Base-by-base conservation (phyloP, 2,797 vertebrate genomes). In the Martes flavigula region DNA sequence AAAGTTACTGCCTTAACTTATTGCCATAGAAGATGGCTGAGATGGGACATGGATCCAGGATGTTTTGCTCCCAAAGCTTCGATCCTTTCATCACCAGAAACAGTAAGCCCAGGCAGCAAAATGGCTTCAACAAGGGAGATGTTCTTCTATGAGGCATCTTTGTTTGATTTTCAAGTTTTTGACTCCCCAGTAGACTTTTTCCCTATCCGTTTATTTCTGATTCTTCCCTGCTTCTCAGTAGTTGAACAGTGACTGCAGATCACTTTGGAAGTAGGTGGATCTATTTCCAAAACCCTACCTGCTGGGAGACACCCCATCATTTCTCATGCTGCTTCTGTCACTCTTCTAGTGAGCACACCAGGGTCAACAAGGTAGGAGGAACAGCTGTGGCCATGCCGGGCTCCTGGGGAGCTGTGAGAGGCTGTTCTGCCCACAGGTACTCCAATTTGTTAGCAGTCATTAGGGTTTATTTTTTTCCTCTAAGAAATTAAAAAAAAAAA, bases 201-300 rank as follows among this genome's bases (percentile, higher is more conserved):
- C 46, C n/a, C n/a, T 12, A 48, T 54, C 51, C 38, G 38, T 92
- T 85, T 90, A 86, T 90, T 97, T 96, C 82, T 89, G 10, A 40
- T 54, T 14, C 9, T 95, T 81, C 20, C 48, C 38, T 27, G 60
- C 66, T 88, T 96, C 90, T 92, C 58, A 6, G 75, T 70, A 58
- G 58, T 85, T 60, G 7, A 64, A 56, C 40, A 38, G 56, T 84
- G 91, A 92, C n/a, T n/a, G 3, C 84, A 89, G 32, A 94, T 94
- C 68, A 20, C 56, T 94, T 51, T 95, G 81, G 77, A 93, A 73
- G 96, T 87, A 58, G 96, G 95, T 3, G 18, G 72, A 89, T 95
- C 90, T 97, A 94, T 97, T 96, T 97, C 62, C 43, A 64, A 93
- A 96, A 15, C 14, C 87, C 70, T 92, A 32, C 94, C 90, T 95